Base-by-base conservation (phyloP, 2,888 invertebrate species). In the Synergus japonicus region DNA sequence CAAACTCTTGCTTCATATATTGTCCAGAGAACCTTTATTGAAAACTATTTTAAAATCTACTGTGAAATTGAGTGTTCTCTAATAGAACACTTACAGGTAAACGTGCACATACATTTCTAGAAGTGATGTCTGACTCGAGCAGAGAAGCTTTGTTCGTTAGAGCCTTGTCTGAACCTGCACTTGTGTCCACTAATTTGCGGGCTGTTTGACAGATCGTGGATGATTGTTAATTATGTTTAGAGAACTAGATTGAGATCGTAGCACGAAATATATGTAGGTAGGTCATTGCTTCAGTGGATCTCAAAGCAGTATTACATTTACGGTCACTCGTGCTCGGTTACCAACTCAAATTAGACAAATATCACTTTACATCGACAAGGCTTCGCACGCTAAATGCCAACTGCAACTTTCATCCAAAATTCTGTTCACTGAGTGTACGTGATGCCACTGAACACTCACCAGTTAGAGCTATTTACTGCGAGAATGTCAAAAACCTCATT, bases 141-240 rank as follows among this genome's bases (percentile, higher is more conserved):
- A 65, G 66, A 60, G 58, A 69, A 58, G 76, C 76, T 67, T 77
- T 78, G 77, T 79, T 67, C 67, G 69, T 77, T 58, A 54, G 76
- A 77, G 77, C 76, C 46, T 58, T 29, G 64, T 29, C 77, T 65
- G 80, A 49, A 80, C 79, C 63, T 64, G 46, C 46, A 15, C 46
- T 43, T 87, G 84, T 87, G 89, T 89, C 88, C 88, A 90, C 89
- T 90, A 89, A 91, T 91, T 91, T 90, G 90, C 85, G 87, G 89
- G 81, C 86, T 88, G 89, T 91, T 90, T 90, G 91, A 89, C 89
- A 86, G 89, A 89, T 91, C 89, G 89, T 89, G 88, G 88, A 86
- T 89, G 89, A 91, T 91, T 91, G 91, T 90, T 91, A 90, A 91
- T 91, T 89, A 90, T 88, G 90, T 90, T 90, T 89, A 88, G 85